Percentiles rank a stretch among this genome's conserved stretches.
Evolutionary conservation across 2,797 vertebrate species (phyloP).

Genomic region (Pelochelys cantorii): DNA sequence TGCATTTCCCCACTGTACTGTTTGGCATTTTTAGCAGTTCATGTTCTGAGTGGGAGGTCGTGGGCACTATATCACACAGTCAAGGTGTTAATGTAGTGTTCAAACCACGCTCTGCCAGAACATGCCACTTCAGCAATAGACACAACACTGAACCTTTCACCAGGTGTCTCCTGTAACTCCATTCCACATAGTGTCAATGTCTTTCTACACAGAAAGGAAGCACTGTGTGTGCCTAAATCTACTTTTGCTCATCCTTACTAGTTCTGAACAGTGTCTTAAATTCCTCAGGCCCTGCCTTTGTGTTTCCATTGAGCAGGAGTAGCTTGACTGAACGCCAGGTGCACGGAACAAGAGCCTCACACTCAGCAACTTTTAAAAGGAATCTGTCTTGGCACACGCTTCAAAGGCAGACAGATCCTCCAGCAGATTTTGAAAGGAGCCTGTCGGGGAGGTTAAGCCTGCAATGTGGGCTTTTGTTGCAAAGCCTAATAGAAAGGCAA

Average conservation of each 20-base stretch:
- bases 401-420: constrained; percentile 24
- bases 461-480: constrained; percentile 60
- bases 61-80: not conserved
- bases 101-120: not conserved
- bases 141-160: not conserved
- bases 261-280: not conserved
- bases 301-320: fast-evolving
- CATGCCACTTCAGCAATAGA: not conserved
- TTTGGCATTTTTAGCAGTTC: not conserved
- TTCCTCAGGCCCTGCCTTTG: not conserved
- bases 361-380: not conserved
- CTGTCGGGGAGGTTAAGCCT: constrained; percentile 41
- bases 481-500: constrained; percentile 55
- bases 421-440: constrained; percentile 2
- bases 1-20: not conserved
- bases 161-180: not conserved
- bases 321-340: not conserved
- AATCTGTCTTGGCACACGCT: constrained; percentile 26
- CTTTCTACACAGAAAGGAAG: not conserved
- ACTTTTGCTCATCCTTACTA: not conserved
- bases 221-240: not conserved
- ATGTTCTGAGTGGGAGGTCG: fast-evolving
- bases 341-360: not conserved
- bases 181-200: not conserved
- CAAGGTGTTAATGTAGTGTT: not conserved